Evolutionary conservation across 2,113 vertebrate species (phyloP).

Genomic region (Pterocles burchelli): DNA sequence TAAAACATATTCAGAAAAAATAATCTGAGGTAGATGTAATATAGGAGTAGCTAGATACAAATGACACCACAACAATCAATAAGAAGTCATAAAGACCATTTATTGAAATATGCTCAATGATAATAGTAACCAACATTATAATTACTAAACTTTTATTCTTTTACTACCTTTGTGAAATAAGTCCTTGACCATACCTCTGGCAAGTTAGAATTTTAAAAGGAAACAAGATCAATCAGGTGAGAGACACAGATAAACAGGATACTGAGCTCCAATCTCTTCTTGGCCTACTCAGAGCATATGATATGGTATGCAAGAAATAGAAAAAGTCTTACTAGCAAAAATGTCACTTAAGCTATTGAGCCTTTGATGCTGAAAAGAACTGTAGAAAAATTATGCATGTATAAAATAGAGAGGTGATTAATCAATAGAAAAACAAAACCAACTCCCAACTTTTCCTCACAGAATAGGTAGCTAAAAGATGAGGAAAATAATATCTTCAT

Average conservation of each 20-base stretch:
- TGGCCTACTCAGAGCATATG: background rate
- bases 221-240: background rate
- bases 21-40: background rate
- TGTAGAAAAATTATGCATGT: background rate
- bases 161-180: background rate
- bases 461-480: background rate
- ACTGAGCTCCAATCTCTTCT: background rate
- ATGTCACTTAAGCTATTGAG: rapidly evolving
- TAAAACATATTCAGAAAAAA: background rate
- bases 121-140: background rate
- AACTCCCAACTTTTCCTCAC: too few relatives aligned
- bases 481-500: background rate
- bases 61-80: background rate
- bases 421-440: background rate
- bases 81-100: background rate
- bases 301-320: background rate
- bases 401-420: background rate
- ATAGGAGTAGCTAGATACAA: background rate
- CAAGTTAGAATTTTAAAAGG: background rate
- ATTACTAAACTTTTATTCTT: background rate
- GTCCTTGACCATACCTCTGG: background rate
- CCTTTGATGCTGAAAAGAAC: background rate
- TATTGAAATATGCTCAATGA: background rate
- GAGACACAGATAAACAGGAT: background rate
- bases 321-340: background rate